These are phyloP conservation scores for Lophura nycthemera DNA, from an alignment of 2,113 vertebrate species.

Conservation along the genomic window DNA sequence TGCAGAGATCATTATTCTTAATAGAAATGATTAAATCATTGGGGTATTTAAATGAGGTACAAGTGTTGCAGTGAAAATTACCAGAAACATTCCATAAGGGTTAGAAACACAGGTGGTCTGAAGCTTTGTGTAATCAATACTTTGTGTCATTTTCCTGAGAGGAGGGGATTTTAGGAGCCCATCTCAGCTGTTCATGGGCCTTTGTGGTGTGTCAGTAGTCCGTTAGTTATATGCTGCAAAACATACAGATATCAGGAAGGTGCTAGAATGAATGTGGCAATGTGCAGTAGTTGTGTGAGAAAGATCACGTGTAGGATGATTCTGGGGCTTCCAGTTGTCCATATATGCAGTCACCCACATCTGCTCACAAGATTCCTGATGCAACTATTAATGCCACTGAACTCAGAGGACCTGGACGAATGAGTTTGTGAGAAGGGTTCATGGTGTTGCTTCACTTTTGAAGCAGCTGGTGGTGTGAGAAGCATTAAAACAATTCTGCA, in stretches of 20 bases:
- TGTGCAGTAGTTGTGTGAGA: background rate
- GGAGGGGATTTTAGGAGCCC: background rate
- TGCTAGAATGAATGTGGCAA: background rate
- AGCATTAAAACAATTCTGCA: background rate
- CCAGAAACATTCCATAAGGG: background rate
- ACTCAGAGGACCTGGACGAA: background rate
- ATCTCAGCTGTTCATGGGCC: background rate
- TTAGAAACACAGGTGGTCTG: background rate
- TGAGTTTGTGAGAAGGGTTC: rapidly evolving
- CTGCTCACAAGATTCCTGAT: background rate
- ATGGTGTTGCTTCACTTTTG: background rate
- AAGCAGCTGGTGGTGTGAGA: background rate
- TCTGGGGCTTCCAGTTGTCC: background rate
- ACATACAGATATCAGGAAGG: background rate
- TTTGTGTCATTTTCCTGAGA: background rate
- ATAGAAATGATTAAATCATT: background rate
- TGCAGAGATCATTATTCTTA: background rate
- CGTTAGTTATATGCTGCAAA: background rate
- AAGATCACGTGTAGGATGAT: rapidly evolving
- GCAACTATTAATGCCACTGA: rapidly evolving
- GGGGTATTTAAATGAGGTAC: background rate
- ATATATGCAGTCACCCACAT: background rate
- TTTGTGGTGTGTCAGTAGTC: background rate
- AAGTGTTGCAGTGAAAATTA: background rate
- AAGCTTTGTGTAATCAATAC: background rate